Base-by-base conservation (phyloP, 2,797 vertebrate genomes). In the Gymnodraco acuticeps region DNA sequence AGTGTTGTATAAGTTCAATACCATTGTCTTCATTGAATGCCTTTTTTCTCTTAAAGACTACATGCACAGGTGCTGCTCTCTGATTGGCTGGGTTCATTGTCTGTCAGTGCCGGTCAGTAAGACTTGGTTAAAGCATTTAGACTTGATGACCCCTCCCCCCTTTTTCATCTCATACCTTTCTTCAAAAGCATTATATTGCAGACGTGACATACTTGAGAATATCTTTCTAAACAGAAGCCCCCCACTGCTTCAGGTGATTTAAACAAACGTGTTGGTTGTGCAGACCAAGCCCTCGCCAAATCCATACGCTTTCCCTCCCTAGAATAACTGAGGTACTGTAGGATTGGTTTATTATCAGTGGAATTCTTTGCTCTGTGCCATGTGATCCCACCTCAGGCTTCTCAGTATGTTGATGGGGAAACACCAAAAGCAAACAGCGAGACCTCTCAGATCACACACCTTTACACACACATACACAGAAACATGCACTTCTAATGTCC, bases 51-150 rank as follows among this genome's bases (percentile, higher is more conserved):
- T 56, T n/a, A 53, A 46, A 51, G 27, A 75, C 27, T 33, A 46
- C 7, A 14, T 33, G 23, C 48, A 33, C 58, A 58, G 66, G 42
- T 13, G 9, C 50, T 58, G 45, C 80, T 50, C 69, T 78, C 69
- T 85, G 84, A 38, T 88, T 70, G 86, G 82, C 83, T 88, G 72
- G 48, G 74, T 78, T 87, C 61, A 78, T 20, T 13, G 76, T 79
- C 82, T 61, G 55, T 88, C 84, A 79, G 41, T 27, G 2, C 66
- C 76, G 64, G 55, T 82, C 70, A 38, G 33, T 38, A 38, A 38
- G 33, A 38, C 19, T 16, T 64, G 38, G 20, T 76, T 13, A 59
- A 3, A 64, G 54, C 46, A 19, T 70, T 56, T 64, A 1, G 43
- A 61, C 74, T 62, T 79, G 62, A 51, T 23, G 46, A 31, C 31